A percentile compares a stretch with the other conserved stretches of the same genome.
phyloP scores from a whole-genome alignment of 2,113 vertebrate species.

The Gopherus flavomarginatus region DNA sequence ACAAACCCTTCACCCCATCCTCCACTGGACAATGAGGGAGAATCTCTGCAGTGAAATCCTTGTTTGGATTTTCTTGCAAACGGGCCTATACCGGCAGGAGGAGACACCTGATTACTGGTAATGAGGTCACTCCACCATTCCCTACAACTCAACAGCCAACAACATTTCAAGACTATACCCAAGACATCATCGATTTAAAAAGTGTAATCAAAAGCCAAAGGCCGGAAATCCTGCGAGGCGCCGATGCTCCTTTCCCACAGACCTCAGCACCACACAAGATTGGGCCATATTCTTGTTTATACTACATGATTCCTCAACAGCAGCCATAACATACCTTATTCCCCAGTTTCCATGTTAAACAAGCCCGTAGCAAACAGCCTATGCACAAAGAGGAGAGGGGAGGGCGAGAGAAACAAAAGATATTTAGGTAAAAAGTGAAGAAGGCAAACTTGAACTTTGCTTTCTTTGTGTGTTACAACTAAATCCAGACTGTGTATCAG shows the following conservation, averaged over 20 bases:
- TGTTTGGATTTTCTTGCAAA: not conserved
- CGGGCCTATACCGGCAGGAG: not conserved
- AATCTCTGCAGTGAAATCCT: not conserved
- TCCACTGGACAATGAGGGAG: not conserved
- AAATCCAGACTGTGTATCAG: slow-evolving; percentile 74
- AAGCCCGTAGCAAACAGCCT: not conserved
- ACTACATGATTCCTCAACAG: slow-evolving; percentile 49
- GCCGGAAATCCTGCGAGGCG: slow-evolving; percentile 23
- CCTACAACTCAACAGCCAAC: not conserved
- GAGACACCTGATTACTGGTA: not conserved
- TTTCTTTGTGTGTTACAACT: slow-evolving; percentile 66
- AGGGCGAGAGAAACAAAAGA: slow-evolving; percentile 50
- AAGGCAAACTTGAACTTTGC: slow-evolving; percentile 14
- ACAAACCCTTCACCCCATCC: not conserved
- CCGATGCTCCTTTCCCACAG: not conserved
- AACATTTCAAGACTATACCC: not conserved
- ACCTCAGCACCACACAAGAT: not conserved
- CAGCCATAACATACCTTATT: not conserved
- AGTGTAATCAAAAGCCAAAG: slow-evolving; percentile 32
- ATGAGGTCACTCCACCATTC: not conserved
- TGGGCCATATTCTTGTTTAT: not conserved
- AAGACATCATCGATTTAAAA: not conserved
- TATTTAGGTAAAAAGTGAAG: slow-evolving; percentile 56
- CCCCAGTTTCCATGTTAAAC: not conserved
- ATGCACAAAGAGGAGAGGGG: rapidly evolving